These are phyloP conservation scores for Zophobas atratus DNA, from an alignment of 1,140 invertebrate species.

Conservation along the genomic window DNA sequence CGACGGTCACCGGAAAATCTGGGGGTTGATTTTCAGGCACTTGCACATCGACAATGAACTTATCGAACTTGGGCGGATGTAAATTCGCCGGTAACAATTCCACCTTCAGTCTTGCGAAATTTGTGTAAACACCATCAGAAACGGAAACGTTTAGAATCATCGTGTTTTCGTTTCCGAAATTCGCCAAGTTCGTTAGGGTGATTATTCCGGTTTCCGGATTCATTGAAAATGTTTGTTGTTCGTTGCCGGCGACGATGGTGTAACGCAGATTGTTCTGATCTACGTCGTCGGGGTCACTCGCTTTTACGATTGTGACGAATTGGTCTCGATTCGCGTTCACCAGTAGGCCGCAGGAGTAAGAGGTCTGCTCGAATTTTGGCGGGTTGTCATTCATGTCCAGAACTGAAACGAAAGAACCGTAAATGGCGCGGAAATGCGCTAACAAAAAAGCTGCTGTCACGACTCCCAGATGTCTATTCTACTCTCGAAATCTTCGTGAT, in stretches of 20 bases:
- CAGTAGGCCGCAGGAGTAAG: constrained; percentile 85
- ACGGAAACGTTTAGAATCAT: constrained; percentile 89
- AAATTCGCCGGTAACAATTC: constrained; percentile 86
- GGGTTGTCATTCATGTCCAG: constrained; percentile 91
- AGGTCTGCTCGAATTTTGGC: constrained; percentile 87
- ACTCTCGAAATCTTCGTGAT: too few species aligned
- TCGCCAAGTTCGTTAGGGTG: constrained; percentile 77
- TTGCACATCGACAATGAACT: constrained; percentile 76
- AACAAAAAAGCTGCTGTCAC: too few species aligned
- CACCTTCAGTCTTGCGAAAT: constrained; percentile 86
- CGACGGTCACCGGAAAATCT: constrained; percentile 81
- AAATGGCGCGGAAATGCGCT: neutral
- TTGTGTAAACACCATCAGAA: constrained; percentile 92
- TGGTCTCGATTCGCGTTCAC: constrained; percentile 88
- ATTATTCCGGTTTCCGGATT: constrained; percentile 80
- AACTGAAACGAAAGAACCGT: constrained; percentile 70
- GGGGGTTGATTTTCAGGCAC: constrained; percentile 86
- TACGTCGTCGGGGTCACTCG: constrained; percentile 87
- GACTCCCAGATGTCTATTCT: too few species aligned
- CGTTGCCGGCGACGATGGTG: constrained; percentile 88
- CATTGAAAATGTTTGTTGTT: constrained; percentile 88
- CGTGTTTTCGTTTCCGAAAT: constrained; percentile 75
- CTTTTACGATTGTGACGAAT: constrained; percentile 89
- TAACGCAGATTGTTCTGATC: constrained; percentile 84
- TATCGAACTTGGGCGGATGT: constrained; percentile 83